Evolutionary conservation across 2,113 vertebrate genomes (phyloP).

Genomic region (Odocoileus hemionus): DNA sequence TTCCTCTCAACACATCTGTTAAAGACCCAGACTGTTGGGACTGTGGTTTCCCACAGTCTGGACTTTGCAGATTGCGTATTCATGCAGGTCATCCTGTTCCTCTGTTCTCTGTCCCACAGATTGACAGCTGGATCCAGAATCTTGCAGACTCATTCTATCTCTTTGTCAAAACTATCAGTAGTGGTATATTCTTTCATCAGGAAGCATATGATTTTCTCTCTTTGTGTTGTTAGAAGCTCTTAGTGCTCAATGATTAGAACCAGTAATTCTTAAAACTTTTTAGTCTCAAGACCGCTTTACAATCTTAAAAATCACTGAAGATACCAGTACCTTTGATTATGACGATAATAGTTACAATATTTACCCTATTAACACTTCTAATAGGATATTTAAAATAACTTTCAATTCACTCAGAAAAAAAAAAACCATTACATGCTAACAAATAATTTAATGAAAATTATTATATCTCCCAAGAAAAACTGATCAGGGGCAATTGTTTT

Average conservation of each 20-base stretch:
- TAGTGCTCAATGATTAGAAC: background rate
- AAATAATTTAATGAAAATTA: background rate
- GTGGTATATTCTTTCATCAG: background rate
- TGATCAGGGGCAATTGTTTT: background rate
- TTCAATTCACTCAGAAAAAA: background rate
- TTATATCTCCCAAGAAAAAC: background rate
- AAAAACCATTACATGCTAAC: background rate
- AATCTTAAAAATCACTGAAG: background rate
- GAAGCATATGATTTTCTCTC: background rate
- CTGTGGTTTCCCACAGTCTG: background rate
- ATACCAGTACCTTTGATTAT: background rate
- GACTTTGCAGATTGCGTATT: background rate
- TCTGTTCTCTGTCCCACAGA: background rate
- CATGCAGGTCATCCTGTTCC: background rate
- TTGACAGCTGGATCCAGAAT: background rate
- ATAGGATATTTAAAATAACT: background rate
- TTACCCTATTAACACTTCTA: background rate
- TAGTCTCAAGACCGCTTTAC: background rate
- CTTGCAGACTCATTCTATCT: background rate
- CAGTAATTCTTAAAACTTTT: background rate
- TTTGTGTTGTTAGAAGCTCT: background rate
- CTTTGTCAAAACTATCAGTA: background rate
- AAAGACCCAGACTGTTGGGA: background rate
- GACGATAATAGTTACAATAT: background rate
- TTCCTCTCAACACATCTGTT: background rate